Conservation (phyloP, 2,797 vertebrate genomes). For the Garrulus glandarius region DNA sequence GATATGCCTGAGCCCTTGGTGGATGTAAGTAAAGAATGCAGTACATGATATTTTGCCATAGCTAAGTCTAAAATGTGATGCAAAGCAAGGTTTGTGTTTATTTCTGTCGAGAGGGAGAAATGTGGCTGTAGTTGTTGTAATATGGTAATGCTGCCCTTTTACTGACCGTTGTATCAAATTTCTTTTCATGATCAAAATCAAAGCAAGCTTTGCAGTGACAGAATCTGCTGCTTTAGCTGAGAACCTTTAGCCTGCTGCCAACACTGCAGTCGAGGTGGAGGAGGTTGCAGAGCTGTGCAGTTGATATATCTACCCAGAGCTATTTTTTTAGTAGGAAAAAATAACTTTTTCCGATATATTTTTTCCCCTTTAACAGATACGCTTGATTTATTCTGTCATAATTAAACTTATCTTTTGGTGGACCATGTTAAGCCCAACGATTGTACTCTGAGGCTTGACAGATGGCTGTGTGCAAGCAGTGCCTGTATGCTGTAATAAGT, state of each 20-base stretch:
- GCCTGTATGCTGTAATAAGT: background rate
- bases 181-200: background rate
- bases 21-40: background rate
- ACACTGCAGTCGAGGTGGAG: conserved; percentile 16
- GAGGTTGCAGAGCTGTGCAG: background rate
- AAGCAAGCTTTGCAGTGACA: background rate
- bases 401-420: background rate
- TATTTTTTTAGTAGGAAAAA: background rate
- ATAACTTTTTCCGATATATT: background rate
- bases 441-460: background rate
- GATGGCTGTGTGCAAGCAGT: background rate
- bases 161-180: background rate
- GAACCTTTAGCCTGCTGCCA: conserved; percentile 10
- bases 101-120: background rate
- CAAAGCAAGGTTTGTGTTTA: background rate
- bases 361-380: background rate
- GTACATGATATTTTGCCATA: background rate
- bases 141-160: conserved; percentile 30
- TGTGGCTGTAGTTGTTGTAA: background rate
- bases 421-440: background rate
- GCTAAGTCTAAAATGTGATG: background rate
- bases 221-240: background rate
- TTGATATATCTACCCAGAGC: background rate
- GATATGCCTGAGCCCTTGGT: background rate
- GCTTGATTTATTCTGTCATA: background rate